phyloP scores from a whole-genome alignment of 2,113 vertebrate species.

The Nycticorax nycticorax region DNA sequence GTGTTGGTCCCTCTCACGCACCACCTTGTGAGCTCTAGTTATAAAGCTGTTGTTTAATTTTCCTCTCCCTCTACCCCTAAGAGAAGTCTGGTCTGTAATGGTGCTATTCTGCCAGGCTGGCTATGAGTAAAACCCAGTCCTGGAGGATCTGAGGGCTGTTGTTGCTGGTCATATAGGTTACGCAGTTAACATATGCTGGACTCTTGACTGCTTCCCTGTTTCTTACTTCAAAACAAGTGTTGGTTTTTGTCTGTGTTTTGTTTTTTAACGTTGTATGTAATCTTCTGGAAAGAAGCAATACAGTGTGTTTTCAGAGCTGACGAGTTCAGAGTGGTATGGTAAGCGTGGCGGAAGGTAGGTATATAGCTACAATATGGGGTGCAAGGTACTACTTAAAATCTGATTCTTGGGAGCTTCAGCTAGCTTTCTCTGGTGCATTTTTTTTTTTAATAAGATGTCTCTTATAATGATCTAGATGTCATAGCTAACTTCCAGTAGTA shows the following conservation, averaged over 20 bases:
- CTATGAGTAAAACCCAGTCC: accelerated
- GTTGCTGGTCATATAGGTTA: not conserved
- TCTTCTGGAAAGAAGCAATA: not conserved
- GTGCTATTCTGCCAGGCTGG: too few relatives aligned
- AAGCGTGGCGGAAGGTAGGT: not conserved
- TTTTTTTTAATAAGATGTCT: not conserved
- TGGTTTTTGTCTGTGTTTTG: not conserved
- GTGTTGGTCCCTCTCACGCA: accelerated
- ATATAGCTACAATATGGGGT: not conserved
- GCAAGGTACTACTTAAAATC: not conserved
- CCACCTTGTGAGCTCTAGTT: not conserved
- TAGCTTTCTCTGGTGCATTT: not conserved
- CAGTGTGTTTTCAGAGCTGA: not conserved
- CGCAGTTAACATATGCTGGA: not conserved
- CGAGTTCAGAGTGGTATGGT: not conserved
- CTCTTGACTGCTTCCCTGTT: not conserved
- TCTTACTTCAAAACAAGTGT: not conserved
- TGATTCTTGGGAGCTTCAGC: not conserved
- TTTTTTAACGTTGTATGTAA: not conserved
- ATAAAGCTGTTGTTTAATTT: not conserved
- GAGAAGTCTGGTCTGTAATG: not conserved
- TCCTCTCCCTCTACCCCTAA: not conserved
- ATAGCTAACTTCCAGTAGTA: not conserved
- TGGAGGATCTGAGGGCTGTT: not conserved
- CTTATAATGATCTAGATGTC: not conserved